Base-by-base conservation (phyloP, 2,888 invertebrate species). In the Athetis lepigone region DNA sequence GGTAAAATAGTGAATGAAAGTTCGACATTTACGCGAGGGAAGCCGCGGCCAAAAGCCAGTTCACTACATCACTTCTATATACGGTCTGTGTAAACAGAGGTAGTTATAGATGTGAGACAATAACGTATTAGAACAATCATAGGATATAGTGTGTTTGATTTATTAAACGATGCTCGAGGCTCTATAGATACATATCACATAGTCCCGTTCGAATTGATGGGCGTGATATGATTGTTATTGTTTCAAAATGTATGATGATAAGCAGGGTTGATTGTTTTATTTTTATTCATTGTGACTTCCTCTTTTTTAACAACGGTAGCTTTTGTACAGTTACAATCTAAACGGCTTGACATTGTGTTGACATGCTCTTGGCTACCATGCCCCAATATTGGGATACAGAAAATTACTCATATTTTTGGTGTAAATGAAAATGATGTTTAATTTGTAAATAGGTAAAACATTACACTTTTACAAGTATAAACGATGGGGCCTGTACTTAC, bases 71-170 rank as follows among this genome's bases (percentile, higher is more conserved):
- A 83, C 85, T 84, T 88, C 88, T 86, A 89, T 88, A 83, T 85
- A 84, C 86, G 85, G 73, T 73, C 84, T 89, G 86, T 86, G 90
- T 92, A 92, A 93, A 94, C 90, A 86, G 73, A 84, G 69, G 70
- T 78, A 91, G 89, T 88, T 89, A 90, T 88, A 85, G 82, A 83
- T 84, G 82, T 86, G 89, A 92, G 92, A 94, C 92, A 93, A 92
- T 92, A 92, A 90, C 87, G 89, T 90, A 90, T 90, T 87, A 83
- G 85, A 87, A 90, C 90, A 90, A 93, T 93, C 90, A 88, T 86
- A 82, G 76, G 85, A 84, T 88, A 88, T 91, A 90, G 88, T 90
- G 87, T 91, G 86, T 90, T 92, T 93, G 93, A 93, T 93, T 93
- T 93, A 94, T 93, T 90, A 91, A 89, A 84, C 87, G 84, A 85